phyloP scores from a whole-genome alignment of 2,797 vertebrate species.

The Cryptoprocta ferox region DNA sequence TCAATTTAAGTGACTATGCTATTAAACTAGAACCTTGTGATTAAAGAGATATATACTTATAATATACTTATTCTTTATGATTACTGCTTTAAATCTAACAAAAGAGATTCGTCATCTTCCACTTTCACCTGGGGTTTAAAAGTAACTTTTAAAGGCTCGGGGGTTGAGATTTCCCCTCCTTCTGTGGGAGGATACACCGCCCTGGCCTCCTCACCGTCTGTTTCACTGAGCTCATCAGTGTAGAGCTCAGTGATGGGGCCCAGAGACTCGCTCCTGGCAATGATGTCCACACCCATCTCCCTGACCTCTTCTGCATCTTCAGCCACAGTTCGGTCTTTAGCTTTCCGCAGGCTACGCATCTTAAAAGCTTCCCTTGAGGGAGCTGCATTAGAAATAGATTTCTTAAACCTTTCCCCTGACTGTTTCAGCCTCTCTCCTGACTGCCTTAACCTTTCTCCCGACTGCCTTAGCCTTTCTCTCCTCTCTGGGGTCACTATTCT shows the following conservation, averaged over 20 bases:
- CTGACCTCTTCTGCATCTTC: constrained; percentile 92
- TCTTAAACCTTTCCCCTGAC: constrained; percentile 92
- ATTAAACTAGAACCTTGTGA: background rate
- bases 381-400: constrained; percentile 94
- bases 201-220: constrained; percentile 90
- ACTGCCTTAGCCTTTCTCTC: constrained; percentile 94
- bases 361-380: constrained; percentile 94
- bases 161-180: constrained; percentile 76
- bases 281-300: constrained; percentile 80
- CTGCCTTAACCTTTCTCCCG: constrained; percentile 92
- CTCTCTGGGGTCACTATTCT: constrained; percentile 95
- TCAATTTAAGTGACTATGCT: background rate
- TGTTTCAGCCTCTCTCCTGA: constrained; percentile 91
- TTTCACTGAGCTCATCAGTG: constrained; percentile 90
- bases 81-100: constrained; percentile 95
- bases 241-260: constrained; percentile 90
- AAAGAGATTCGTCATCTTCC: constrained; percentile 88
- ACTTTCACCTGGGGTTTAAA: constrained; percentile 87
- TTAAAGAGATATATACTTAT: background rate
- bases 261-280: constrained; percentile 84
- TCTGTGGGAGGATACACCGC: constrained; percentile 79
- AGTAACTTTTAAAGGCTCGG: constrained; percentile 82
- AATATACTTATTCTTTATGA: constrained; percentile 82
- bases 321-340: constrained; percentile 90
- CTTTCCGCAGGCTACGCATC: constrained; percentile 90